A percentile compares a stretch with the other conserved stretches of the same genome.
Evolutionary conservation across 2,888 invertebrate genomes (phyloP).

Genomic region (Nephrotoma flavescens): DNA sequence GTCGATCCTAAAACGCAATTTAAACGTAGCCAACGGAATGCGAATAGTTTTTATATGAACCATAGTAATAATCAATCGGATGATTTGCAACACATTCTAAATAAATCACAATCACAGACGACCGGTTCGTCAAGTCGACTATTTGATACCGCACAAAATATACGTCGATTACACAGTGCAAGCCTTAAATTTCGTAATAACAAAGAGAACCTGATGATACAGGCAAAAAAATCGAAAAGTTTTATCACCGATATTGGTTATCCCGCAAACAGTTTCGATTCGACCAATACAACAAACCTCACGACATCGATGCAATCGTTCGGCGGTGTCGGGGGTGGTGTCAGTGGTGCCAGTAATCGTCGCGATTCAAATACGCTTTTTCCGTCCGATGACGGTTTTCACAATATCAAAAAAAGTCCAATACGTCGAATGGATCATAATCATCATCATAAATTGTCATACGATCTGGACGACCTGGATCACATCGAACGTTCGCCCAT

Average conservation of each 20-base stretch:
- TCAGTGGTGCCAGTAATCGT: conserved; percentile 20
- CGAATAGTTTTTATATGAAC: conserved; percentile 30
- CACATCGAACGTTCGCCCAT: neutral
- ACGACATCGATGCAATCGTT: conserved; percentile 19
- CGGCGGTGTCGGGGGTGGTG: neutral
- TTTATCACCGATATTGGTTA: conserved; percentile 24
- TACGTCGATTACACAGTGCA: conserved; percentile 29
- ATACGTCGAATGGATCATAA: conserved; percentile 6
- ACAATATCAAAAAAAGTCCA: conserved; percentile 29
- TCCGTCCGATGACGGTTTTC: conserved; percentile 21
- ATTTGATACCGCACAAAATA: conserved; percentile 24
- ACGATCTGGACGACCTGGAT: conserved; percentile 25
- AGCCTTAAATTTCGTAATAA: conserved; percentile 30
- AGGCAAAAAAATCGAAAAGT: conserved; percentile 32
- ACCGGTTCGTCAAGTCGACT: conserved; percentile 19
- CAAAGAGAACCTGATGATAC: conserved; percentile 24
- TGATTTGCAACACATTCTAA: neutral
- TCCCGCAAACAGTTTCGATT: conserved; percentile 1
- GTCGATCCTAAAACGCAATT: conserved; percentile 18
- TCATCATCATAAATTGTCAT: conserved; percentile 16
- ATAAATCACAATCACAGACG: neutral
- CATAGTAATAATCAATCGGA: conserved; percentile 1
- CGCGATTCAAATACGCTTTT: conserved; percentile 19
- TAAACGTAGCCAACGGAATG: conserved; percentile 28
- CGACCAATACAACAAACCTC: conserved; percentile 17